A percentile compares a stretch with the other conserved stretches of the same genome.
These are phyloP conservation scores for Chromoteleia sp. DNA, from an alignment of 2,888 invertebrate species.

Conservation along the genomic window DNA sequence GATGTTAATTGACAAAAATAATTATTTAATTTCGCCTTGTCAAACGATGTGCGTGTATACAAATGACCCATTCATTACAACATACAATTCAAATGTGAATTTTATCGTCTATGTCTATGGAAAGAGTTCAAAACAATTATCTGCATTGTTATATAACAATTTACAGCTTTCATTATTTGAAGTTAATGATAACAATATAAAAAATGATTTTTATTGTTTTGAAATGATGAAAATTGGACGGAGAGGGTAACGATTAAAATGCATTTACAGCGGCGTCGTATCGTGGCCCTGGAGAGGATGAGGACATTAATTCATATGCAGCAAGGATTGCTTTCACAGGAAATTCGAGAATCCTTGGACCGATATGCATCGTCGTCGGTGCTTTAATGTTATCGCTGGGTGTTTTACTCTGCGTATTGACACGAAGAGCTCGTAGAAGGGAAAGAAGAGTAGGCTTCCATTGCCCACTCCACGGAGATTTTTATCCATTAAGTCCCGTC, in stretches of 20 bases:
- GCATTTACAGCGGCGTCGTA: conserved; percentile 88
- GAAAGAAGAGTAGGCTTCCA: conserved; percentile 91
- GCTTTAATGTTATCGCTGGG: conserved; percentile 89
- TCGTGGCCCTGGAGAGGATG: conserved; percentile 90
- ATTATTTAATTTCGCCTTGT: conserved; percentile 48
- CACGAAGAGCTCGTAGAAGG: conserved; percentile 88
- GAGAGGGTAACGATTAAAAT: conserved; percentile 19
- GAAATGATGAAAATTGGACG: conserved; percentile 2
- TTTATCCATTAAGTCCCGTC: conserved; percentile 90
- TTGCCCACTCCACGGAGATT: conserved; percentile 92
- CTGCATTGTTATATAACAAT: conserved; percentile 29
- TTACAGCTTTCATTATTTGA: conserved; percentile 18
- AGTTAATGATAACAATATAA: background rate
- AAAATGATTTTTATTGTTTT: conserved; percentile 1
- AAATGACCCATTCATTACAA: conserved; percentile 48
- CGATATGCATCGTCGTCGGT: conserved; percentile 91
- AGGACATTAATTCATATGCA: conserved; percentile 90
- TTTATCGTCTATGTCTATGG: conserved; percentile 27
- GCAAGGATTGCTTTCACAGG: conserved; percentile 90
- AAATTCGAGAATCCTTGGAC: conserved; percentile 90
- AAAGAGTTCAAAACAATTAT: conserved; percentile 38
- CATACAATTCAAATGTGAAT: conserved; percentile 40
- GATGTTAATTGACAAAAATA: conserved; percentile 27
- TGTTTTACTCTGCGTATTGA: conserved; percentile 88
- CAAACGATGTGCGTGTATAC: conserved; percentile 28